A percentile compares a stretch with the other conserved stretches of the same genome.
Conservation (phyloP, 2,113 vertebrate genomes). For the Indicator maculatus region DNA sequence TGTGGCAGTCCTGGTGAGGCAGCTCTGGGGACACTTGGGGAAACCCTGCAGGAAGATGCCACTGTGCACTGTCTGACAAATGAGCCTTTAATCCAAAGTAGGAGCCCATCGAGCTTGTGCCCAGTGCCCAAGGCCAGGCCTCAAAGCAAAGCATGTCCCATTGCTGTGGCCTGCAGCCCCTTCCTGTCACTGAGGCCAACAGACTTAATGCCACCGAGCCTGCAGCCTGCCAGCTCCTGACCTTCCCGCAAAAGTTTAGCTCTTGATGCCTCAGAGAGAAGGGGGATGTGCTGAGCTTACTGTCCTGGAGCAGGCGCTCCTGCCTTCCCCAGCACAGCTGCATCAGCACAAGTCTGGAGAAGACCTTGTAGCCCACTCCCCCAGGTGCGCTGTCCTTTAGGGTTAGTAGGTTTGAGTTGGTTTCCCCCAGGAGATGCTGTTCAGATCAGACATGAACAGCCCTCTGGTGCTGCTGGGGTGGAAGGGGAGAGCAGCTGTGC, state of each 20-base stretch:
- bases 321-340: not conserved
- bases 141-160: not conserved
- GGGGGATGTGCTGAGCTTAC: not conserved
- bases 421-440: not conserved
- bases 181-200: not conserved
- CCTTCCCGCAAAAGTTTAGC: not conserved
- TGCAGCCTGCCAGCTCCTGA: not conserved
- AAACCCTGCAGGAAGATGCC: not conserved
- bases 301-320: not conserved
- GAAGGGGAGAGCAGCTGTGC: not conserved
- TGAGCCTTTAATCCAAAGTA: not conserved
- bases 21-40: not conserved
- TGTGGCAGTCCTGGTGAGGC: not conserved
- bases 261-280: not conserved
- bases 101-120: not conserved
- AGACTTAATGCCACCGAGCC: not conserved
- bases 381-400: not conserved
- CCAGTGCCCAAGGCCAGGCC: not conserved
- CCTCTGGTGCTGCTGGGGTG: not conserved
- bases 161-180: accelerated
- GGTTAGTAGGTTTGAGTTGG: not conserved
- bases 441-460: not conserved
- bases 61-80: not conserved
- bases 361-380: not conserved
- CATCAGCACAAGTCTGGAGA: not conserved